These are phyloP conservation scores for Dendrophyllia cribrosa DNA, from an alignment of 64 coral and sea anemone genomes.

Conservation along the genomic window DNA sequence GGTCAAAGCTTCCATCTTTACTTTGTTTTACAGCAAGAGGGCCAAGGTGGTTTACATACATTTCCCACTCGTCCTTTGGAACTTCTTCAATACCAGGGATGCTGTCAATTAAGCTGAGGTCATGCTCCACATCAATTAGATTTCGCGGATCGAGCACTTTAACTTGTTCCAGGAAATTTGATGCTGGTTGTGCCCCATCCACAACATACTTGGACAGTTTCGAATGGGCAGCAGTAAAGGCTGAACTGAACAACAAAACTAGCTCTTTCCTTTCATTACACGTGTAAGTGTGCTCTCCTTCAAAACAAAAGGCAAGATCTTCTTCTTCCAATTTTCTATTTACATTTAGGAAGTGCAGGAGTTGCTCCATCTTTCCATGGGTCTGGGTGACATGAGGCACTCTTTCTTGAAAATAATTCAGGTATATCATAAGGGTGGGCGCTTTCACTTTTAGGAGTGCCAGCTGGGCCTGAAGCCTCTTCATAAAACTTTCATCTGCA, in stretches of 20 bases:
- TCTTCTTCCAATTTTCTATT: no score
- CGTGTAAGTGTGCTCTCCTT: background rate
- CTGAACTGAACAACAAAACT: background rate
- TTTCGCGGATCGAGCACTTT: slow-evolving; percentile 10
- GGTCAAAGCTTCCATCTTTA: no score
- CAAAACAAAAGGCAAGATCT: no score
- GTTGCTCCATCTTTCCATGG: background rate
- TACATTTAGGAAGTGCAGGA: slow-evolving; percentile 3
- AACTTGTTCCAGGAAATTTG: slow-evolving; percentile 25
- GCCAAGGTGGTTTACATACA: slow-evolving; percentile 23
- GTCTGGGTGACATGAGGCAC: slow-evolving; percentile 31
- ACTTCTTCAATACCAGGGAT: slow-evolving; percentile 62
- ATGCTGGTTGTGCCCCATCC: slow-evolving; percentile 40
- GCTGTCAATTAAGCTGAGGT: slow-evolving; percentile 31
- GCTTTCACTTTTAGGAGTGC: background rate
- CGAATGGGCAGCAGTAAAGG: background rate
- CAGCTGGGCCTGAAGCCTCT: slow-evolving; percentile 44
- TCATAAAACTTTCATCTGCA: slow-evolving; percentile 30
- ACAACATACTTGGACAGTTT: slow-evolving; percentile 44
- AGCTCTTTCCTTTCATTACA: background rate
- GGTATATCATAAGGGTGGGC: slow-evolving; percentile 22
- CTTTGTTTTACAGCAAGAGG: slow-evolving; percentile 45
- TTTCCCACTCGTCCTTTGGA: slow-evolving; percentile 45
- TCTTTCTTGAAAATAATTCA: no score
- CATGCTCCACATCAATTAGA: background rate